Evolutionary conservation across 1,140 invertebrate genomes (phyloP), one percentile per base, ranked within the genome.

Genomic region (Pogonognathellus flavescens): DNA sequence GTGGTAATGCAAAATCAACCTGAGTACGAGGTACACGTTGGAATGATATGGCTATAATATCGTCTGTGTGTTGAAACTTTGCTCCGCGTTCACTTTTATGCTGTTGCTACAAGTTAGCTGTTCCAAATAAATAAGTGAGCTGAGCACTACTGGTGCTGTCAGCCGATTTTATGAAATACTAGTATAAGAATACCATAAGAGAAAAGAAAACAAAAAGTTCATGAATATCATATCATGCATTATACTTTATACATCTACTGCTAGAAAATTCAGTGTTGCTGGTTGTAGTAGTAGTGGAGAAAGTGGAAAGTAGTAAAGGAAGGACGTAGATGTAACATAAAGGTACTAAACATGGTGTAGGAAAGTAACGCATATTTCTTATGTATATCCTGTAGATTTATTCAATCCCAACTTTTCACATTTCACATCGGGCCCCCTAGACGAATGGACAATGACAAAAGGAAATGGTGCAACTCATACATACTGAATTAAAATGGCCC

Each of bases 401-500:
- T 81, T 81, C 80, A 81, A 81, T 81, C 80, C 80, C 22, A 57
- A 81, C 53, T 81, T 81, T 81, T 81, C 53, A 57, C 53, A 81
- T 81, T 81, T 59, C 80, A 81, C 53, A 81, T 81, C 50, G 55
- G 50, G 50, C 50, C 22, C 53, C 80, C 53, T 41, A 81, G 80
- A 55, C 53, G 80, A 81, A 57, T 81, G 80, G 80, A 81, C 80
- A 81, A 57, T 81, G 80, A 55, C 80, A 81, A 81, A 81, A 57
- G 80, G 55, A 81, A 81, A 81, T 81, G 80, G 80, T 59, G 80
- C 53, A 53, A 57, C 50, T 81, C 80, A 81, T 81, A 81, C 80
- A 81, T 81, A 81, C 80, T 81, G 80, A 81, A 81, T 81, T 81
- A 81, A 81, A 81, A 81, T 81, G 80, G 80, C 20, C 80, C 80